phyloP scores from a whole-genome alignment of 2,797 vertebrate species.

The Acanthurus leucopareius region DNA sequence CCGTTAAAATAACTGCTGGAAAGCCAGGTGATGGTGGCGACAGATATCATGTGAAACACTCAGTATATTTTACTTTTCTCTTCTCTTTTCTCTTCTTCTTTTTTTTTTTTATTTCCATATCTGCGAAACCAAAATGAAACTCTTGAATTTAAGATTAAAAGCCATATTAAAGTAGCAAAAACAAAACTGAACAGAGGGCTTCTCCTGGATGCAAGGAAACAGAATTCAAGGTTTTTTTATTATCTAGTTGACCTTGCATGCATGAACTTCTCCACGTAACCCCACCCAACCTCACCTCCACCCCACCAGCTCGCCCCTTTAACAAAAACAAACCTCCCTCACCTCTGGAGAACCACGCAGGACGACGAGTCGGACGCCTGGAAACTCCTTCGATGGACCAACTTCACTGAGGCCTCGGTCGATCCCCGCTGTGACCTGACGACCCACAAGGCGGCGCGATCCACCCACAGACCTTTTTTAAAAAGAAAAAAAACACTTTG shows the following conservation, averaged over 20 bases:
- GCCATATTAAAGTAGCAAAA: constrained; percentile 81
- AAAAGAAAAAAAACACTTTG: constrained; percentile 48
- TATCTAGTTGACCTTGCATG: constrained; percentile 69
- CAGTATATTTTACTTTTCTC: constrained; percentile 30
- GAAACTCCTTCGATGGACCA: constrained; percentile 77
- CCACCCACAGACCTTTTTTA: constrained; percentile 39
- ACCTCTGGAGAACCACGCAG: constrained; percentile 54
- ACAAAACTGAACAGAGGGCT: constrained; percentile 68
- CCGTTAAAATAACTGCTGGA: constrained; percentile 58
- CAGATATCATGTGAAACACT: constrained; percentile 64
- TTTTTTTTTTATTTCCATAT: constrained; percentile 57
- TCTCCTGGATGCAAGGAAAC: constrained; percentile 72
- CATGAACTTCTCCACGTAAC: constrained; percentile 47
- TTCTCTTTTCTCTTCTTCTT: not conserved
- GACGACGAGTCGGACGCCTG: constrained; percentile 31
- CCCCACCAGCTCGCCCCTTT: constrained; percentile 50
- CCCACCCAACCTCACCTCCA: constrained; percentile 37
- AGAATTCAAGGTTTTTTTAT: constrained; percentile 57
- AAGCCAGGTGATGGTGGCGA: constrained; percentile 53
- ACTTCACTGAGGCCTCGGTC: constrained; percentile 80
- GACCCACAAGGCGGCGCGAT: constrained; percentile 54
- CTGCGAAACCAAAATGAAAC: constrained; percentile 85
- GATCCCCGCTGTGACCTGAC: constrained; percentile 53
- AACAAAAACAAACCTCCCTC: constrained; percentile 37
- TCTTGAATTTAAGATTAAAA: constrained; percentile 76